Evolutionary conservation across 2,888 invertebrate genomes (phyloP), one percentile per base, ranked within the genome.

Genomic region (Fabriciana adippe): DNA sequence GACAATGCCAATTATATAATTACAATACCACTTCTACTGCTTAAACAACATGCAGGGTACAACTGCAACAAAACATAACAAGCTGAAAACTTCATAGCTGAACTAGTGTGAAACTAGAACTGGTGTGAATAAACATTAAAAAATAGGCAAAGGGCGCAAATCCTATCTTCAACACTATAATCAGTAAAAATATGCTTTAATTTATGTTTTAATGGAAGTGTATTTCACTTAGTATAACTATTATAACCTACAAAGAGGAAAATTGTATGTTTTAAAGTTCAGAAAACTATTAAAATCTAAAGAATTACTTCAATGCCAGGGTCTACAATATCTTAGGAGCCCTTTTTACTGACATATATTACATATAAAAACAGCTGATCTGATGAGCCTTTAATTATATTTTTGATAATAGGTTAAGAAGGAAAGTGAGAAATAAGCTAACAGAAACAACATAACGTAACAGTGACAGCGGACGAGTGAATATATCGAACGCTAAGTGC

Each of bases 1-100:
- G 86, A 90, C 86, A 90, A 88, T 81, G 87, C 85, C 89, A 90
- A 88, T 82, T 81, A 86, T 89, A 85, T 84, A 90, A 89, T 86
- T 85, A 91, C 87, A 81, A 89, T 86, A 89, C 86, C 87, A 88
- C 88, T 88, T 86, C 88, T 91, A 89, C 82, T 83, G 84, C 85
- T 82, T 78, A 82, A 85, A 89, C 84, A 89, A 92, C 94, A 94
- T 94, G 94, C 94, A 90, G 92, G 90, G 89, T 89, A 86, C 85
- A 88, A 94, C 94, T 94, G 94, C 94, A 94, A 93, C 94, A 93
- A 87, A 92, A 85, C 86, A 80, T 61, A 85, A 80, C 74, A 88
- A 80, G 86, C 84, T 47, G 82, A 79, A 82, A 78, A 72, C 68
- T 74, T 71, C 70, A 65, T 51, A 66, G 64, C 60, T 47, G 55